Conservation (phyloP, 2,113 vertebrate genomes). For the Microtus oregoni region DNA sequence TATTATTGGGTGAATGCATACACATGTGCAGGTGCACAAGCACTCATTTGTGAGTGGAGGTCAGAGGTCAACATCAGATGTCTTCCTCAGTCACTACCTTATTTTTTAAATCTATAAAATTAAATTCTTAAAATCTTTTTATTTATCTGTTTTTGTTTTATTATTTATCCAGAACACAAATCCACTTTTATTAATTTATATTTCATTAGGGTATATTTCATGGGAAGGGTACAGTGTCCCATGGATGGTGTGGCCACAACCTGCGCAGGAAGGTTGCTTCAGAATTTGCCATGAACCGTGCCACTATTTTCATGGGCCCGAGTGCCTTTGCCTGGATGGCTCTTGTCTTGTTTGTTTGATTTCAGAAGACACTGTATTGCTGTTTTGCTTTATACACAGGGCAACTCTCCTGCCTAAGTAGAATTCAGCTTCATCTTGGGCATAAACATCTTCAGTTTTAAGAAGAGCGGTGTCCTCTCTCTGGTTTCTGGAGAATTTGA, state of each 20-base stretch:
- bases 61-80: neutral
- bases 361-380: neutral
- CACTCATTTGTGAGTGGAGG: neutral
- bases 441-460: neutral
- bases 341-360: neutral
- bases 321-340: neutral
- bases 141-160: neutral
- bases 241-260: neutral
- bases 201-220: no score
- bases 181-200: neutral
- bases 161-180: neutral
- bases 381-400: neutral
- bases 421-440: neutral
- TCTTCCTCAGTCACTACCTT: neutral
- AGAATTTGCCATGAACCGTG: fast-evolving
- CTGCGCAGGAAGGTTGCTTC: neutral
- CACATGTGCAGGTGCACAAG: neutral
- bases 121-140: neutral
- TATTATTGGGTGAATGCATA: neutral
- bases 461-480: neutral
- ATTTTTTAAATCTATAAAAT: neutral
- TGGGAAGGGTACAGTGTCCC: neutral
- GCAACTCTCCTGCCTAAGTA: neutral
- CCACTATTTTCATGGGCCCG: neutral
- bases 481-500: neutral